phyloP scores from a whole-genome alignment of 1,140 invertebrate genomes.

The Drosophila eugracilis region DNA sequence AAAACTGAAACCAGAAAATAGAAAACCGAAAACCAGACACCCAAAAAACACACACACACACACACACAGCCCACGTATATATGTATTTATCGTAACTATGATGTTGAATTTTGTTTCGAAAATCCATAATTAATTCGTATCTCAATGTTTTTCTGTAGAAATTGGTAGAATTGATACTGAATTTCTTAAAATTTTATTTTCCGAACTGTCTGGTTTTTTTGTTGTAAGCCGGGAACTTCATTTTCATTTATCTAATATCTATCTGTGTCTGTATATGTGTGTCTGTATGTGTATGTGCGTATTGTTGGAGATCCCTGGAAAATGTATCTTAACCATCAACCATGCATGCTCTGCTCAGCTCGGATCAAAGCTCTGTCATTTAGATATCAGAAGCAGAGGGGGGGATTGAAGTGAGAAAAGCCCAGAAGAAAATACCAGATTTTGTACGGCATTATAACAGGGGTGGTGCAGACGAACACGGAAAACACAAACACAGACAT shows the following conservation, averaged over 20 bases:
- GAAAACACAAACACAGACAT: slow-evolving; percentile 15
- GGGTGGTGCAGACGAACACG: slow-evolving; percentile 56
- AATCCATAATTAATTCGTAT: slow-evolving; percentile 29
- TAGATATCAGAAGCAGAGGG: slow-evolving; percentile 5
- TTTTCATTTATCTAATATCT: slow-evolving; percentile 18
- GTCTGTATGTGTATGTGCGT: slow-evolving; percentile 46
- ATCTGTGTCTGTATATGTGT: slow-evolving; percentile 37
- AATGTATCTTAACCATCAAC: slow-evolving; percentile 40
- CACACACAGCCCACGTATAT: slow-evolving; percentile 20
- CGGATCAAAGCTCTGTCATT: slow-evolving; percentile 38
- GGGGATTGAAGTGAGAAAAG: background rate
- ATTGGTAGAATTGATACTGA: slow-evolving; percentile 25
- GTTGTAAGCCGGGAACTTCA: slow-evolving; percentile 12
- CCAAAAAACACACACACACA: slow-evolving; percentile 1
- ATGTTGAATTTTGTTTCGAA: slow-evolving; percentile 37
- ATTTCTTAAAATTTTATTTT: slow-evolving; percentile 18
- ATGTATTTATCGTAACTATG: slow-evolving; percentile 26
- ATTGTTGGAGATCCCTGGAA: slow-evolving; percentile 41
- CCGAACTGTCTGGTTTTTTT: slow-evolving; percentile 28
- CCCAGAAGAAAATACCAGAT: slow-evolving; percentile 18
- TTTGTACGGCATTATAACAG: slow-evolving; percentile 29
- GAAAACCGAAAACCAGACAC: slow-evolving; percentile 2
- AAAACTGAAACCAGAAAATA: too few relatives aligned
- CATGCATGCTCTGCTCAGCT: slow-evolving; percentile 45
- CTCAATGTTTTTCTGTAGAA: slow-evolving; percentile 33